Evolutionary conservation across 1,140 invertebrate genomes (phyloP).

Genomic region (Sitobion miscanthi): DNA sequence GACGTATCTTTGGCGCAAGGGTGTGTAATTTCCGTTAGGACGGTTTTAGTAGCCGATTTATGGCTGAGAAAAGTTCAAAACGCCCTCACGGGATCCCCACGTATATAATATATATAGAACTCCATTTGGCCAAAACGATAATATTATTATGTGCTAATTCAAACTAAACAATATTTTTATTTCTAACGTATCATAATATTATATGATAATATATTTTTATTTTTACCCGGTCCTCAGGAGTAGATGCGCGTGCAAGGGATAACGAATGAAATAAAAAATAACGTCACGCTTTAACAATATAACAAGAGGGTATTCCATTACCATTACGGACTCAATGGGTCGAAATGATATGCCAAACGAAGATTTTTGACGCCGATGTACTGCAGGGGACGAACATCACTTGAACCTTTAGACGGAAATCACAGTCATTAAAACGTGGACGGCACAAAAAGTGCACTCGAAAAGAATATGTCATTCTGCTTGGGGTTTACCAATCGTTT

Average conservation of each 20-base stretch:
- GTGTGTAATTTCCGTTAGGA: conserved; percentile 55
- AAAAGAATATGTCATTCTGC: conserved; percentile 40
- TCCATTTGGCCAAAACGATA: neutral
- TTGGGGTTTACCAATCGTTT: conserved; percentile 18
- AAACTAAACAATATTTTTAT: conserved; percentile 15
- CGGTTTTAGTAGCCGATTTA: conserved; percentile 51
- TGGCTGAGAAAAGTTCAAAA: conserved; percentile 50
- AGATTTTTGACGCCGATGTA: conserved; percentile 52
- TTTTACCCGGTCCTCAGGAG: too few relatives aligned
- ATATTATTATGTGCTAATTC: neutral
- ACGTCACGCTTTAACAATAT: neutral
- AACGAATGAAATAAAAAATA: neutral
- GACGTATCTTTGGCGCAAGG: conserved; percentile 6
- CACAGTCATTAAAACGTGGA: conserved; percentile 44
- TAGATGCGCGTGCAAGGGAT: neutral
- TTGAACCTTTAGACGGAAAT: conserved; percentile 23
- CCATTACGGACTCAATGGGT: conserved; percentile 42
- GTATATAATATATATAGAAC: neutral
- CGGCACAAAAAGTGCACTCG: neutral
- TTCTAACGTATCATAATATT: neutral
- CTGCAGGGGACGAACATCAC: conserved; percentile 3
- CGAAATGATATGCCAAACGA: conserved; percentile 31
- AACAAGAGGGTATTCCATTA: neutral
- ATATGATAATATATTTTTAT: neutral
- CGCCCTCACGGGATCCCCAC: neutral